Conservation (phyloP, 53 echinoderm and acorn worm genomes). For the Mesocentrotus franciscanus region DNA sequence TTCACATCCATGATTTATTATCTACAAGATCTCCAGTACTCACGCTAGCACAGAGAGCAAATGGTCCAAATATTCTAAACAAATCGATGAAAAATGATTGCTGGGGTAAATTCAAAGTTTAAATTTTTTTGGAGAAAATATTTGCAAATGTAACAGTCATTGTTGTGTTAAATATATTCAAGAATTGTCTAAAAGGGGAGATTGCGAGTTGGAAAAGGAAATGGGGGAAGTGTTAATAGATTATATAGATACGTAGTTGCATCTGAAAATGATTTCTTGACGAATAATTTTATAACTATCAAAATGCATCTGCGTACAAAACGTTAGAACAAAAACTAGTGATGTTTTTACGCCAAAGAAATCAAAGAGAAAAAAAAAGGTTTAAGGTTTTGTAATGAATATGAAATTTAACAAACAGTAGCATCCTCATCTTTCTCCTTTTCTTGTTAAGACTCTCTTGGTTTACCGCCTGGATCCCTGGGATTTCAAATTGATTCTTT, state of each 20-base stretch:
- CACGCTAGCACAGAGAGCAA: background rate
- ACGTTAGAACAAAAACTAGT: background rate
- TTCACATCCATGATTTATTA: background rate
- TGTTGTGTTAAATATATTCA: background rate
- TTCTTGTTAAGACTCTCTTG: background rate
- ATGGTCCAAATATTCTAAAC: background rate
- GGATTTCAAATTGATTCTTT: background rate
- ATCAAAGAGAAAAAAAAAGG: background rate
- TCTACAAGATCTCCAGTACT: background rate
- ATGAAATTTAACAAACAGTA: background rate
- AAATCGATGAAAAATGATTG: background rate
- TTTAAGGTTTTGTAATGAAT: background rate
- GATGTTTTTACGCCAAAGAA: no score
- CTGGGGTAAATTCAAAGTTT: background rate
- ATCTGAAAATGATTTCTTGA: no score
- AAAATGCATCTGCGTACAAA: background rate
- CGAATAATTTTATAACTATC: no score
- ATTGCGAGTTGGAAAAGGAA: background rate
- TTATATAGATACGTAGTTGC: no score
- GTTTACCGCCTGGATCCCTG: background rate
- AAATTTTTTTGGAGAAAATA: background rate
- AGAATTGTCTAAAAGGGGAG: background rate
- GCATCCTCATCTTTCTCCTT: background rate
- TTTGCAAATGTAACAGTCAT: background rate
- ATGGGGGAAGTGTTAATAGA: no score